Base-by-base conservation (phyloP, 64 coral and sea anemone genomes). In the Anthopleura sola region DNA sequence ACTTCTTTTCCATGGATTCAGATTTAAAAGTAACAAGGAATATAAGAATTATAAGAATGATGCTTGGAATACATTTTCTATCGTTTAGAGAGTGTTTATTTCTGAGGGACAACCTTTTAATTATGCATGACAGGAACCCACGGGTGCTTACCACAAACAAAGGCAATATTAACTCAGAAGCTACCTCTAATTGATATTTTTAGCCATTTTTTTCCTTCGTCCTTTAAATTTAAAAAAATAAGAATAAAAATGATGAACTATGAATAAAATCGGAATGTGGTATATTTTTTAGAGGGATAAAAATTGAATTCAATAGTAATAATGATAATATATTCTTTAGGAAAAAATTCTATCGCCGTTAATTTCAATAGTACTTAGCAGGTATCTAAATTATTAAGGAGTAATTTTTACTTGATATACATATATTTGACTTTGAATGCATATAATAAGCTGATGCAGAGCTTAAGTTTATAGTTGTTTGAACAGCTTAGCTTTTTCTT, bases 1-100 rank as follows among this genome's bases (percentile, higher is more conserved):
- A 83, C 23, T 83, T 83, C 36, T 53, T 60, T 53, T 83, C 82
- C 82, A 83, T 83, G 55, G 10, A 55, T 12, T 15, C 34, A 32
- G 66, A 28, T 13, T 15, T 3, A 15, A 28, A 71, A 71, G 10
- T 29, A 32, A 71, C 66, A 71, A 34, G 34, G 11, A 1, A 15
- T 71, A 71, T 15, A 15, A 34, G 5, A 14, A 34, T 28, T 66
- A 28, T 16, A 31, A 71, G 34, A 32, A 20, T 13, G 3, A 32
- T 32, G 66, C 12, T 16, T 34, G 1, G n/a, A 29, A n/a, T 34
- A 9, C 58, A 62, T 62, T 24, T 62, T 71, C 13, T 15, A 15
- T 29, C 29, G n/a, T 10, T 71, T 68, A 26, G n/a, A 32, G 28
- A 32, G 66, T 71, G 66, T 28, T 28, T 71, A 71, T n/a, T 14